phyloP scores from a whole-genome alignment of 1,140 invertebrate species.

The Aporrectodea caliginosa region DNA sequence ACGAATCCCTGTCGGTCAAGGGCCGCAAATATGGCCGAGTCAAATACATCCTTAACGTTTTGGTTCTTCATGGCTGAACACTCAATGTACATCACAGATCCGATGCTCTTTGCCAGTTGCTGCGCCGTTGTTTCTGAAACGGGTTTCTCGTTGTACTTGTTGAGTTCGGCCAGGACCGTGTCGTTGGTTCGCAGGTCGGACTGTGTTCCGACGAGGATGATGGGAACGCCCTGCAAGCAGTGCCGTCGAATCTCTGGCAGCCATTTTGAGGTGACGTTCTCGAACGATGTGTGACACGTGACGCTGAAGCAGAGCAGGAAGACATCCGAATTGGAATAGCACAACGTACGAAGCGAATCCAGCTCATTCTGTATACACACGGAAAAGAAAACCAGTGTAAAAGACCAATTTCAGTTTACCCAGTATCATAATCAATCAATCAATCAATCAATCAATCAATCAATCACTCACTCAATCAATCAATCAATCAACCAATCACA shows the following conservation, averaged over 20 bases:
- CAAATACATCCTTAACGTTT: conserved; percentile 83
- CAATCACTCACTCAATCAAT: no score
- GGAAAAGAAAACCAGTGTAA: conserved; percentile 49
- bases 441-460: no score
- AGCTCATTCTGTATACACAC: conserved; percentile 54
- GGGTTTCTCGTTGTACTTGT: conserved; percentile 80
- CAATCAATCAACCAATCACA: no score
- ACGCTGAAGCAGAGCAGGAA: conserved; percentile 91
- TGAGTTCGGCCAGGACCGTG: conserved; percentile 74
- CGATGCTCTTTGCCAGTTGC: conserved; percentile 68
- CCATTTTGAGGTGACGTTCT: conserved; percentile 69
- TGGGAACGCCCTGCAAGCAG: conserved; percentile 73
- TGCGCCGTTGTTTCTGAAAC: conserved; percentile 71
- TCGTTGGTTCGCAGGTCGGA: conserved; percentile 51
- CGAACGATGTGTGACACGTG: conserved; percentile 80
- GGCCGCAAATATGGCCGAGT: conserved; percentile 76
- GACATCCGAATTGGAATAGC: conserved; percentile 74
- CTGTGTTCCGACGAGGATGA: conserved; percentile 70
- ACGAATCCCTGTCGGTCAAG: conserved; percentile 49
- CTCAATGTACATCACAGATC: conserved; percentile 63
- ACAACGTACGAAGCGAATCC: conserved; percentile 52
- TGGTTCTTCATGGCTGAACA: conserved; percentile 71
- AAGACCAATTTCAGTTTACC: conserved; percentile 77
- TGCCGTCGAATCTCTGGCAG: conserved; percentile 82
- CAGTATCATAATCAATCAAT: no score